Evolutionary conservation across 2,113 vertebrate species (phyloP).

Genomic region (Lampris megalopsis): DNA sequence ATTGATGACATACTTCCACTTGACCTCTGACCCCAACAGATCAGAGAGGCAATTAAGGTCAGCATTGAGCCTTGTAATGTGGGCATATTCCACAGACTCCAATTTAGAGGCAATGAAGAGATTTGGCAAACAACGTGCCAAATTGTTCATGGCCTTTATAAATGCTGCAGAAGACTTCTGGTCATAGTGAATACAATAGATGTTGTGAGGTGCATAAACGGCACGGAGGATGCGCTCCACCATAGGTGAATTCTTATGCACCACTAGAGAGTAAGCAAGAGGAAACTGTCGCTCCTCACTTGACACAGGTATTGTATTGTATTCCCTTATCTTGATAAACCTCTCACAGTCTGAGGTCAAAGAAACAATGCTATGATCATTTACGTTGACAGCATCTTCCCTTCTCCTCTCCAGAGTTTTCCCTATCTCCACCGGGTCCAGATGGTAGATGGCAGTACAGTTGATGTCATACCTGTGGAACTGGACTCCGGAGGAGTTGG

Average conservation of each 20-base stretch:
- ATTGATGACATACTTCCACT: constrained; percentile 93
- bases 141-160: constrained; percentile 85
- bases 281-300: constrained; percentile 86
- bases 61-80: constrained; percentile 90
- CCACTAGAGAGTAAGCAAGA: constrained; percentile 91
- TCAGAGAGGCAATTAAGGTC: constrained; percentile 93
- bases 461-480: constrained; percentile 81
- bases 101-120: constrained; percentile 91
- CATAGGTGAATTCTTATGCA: constrained; percentile 93
- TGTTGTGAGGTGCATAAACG: constrained; percentile 87
- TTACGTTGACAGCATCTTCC: constrained; percentile 83
- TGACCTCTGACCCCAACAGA: constrained; percentile 84
- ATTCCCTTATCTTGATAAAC: constrained; percentile 83
- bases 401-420: constrained; percentile 88
- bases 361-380: constrained; percentile 83
- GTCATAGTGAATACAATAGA: constrained; percentile 96
- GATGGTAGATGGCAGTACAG: constrained; percentile 88
- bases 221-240: constrained; percentile 90
- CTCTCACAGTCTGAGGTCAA: constrained; percentile 84
- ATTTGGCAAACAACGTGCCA: constrained; percentile 89
- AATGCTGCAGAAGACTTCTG: constrained; percentile 86
- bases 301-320: constrained; percentile 81
- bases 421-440: constrained; percentile 90
- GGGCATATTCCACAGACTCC: constrained; percentile 90
- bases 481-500: constrained; percentile 73